Base-by-base conservation (phyloP, 30 jellyfish, hydroid and myxozoan genomes). In the Haliclystus octoradiatus region DNA sequence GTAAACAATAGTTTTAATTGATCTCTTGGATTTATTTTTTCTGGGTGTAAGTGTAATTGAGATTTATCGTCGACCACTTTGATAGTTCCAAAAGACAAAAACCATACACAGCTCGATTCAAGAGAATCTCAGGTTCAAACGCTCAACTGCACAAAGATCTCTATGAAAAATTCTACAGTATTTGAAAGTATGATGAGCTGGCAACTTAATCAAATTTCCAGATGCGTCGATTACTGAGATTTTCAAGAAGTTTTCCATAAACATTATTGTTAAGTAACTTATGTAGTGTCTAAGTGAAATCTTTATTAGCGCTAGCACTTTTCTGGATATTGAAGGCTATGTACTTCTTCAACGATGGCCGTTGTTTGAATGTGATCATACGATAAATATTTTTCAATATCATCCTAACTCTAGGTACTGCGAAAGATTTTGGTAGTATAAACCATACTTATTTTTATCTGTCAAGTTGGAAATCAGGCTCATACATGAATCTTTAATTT, bases 181-280 rank as follows among this genome's bases (percentile, higher is more conserved):
- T 35, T 15, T 65, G 40, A 31, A 79, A 40, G 78, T 69, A 0
- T 79, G 84, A 69, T 79, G 66, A 28, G 68, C 50, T 12, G 74
- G 40, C 23, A 69, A 27, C 52, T 71, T 79, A n/a, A 23, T 47
- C 14, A 50, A 19, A 32, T 50, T 49, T 33, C 65, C 34, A 0
- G 35, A n/a, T 46, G 60, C 60, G 12, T 46, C 78, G 53, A 50
- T 82, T 74, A 9, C 82, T 50, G 49, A 80, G 25, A 68, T 80
- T 80, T 30, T 80, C 88, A 87, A 80, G 64, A 19, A 82, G 63
- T 64, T 79, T 79, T 1, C 93, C 93, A 50, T 70, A 79, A 0
- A 79, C 86, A 1, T 40, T 2, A 49, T 79, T 70, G 34, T 71
- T 79, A 79, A 78, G 68, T 0, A 78, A 72, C 33, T 78, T 79